phyloP scores from a whole-genome alignment of 2,113 vertebrate species.

The Myotis lucifugus region DNA sequence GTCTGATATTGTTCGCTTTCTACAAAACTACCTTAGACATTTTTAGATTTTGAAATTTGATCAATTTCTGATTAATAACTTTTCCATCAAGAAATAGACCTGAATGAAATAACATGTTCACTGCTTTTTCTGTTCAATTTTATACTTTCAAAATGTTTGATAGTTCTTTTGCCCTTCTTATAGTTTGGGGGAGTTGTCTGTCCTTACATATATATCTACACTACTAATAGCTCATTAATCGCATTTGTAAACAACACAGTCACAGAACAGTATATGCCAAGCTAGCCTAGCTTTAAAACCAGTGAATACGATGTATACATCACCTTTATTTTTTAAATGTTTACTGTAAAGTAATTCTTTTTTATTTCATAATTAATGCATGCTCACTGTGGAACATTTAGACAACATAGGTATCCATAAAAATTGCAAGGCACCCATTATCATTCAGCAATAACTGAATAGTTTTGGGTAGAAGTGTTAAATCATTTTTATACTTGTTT shows the following conservation, averaged over 20 bases:
- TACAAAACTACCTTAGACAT: background rate
- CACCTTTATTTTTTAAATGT: background rate
- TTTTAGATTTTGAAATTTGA: conserved; percentile 38
- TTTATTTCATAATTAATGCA: background rate
- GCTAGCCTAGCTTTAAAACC: background rate
- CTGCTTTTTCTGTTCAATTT: background rate
- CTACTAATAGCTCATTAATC: background rate
- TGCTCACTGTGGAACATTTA: background rate
- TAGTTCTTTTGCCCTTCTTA: background rate
- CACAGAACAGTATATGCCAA: background rate
- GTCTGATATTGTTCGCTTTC: background rate
- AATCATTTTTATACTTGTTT: background rate
- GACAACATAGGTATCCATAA: background rate
- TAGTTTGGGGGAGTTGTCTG: background rate
- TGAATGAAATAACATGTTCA: background rate
- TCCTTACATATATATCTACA: background rate
- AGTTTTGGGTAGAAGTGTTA: background rate
- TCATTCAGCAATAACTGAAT: background rate
- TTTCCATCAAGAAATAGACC: background rate
- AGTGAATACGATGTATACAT: background rate
- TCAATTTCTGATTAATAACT: background rate
- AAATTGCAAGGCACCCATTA: background rate
- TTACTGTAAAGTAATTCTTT: background rate
- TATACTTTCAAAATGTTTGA: background rate
- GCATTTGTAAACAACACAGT: background rate